Base-by-base conservation (phyloP, 2,797 vertebrate genomes). In the Denticeps clupeoides region DNA sequence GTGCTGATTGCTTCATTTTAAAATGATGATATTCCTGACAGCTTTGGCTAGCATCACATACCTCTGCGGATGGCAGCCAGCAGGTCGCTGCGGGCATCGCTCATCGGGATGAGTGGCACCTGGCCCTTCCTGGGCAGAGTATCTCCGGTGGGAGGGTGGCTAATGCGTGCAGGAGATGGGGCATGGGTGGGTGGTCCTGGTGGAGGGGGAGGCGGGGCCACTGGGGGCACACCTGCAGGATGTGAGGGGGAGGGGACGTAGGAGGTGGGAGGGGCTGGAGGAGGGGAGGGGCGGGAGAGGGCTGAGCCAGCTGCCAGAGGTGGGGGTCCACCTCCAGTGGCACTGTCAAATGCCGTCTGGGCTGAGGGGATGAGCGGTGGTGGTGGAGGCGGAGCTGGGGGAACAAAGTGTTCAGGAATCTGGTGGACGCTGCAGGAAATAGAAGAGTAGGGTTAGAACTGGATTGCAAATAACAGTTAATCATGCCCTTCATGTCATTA, bases 41-140 rank as follows among this genome's bases (percentile, higher is more conserved):
- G n/a, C n/a, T n/a, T n/a, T n/a, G n/a, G n/a, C n/a, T n/a, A n/a
- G n/a, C n/a, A n/a, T 4, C 21, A 52, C 63, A 61, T 21, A 89
- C 88, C 88, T 79, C 87, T 79, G 25, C 87, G 85, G 43, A 89
- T 89, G 45, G 88, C 87, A 0, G 87, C 84, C 32, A 90, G 78
- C 41, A 89, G 74, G 68, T 89, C 88, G 4, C 88, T 90, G 42
- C 87, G 81, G 29, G 87, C 87, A 0, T 89, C 86, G 22, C 83
- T 90, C 69, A 87, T 80, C 44, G 84, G 83, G 5, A 85, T 81
- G 51, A 82, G 53, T 0, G 85, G 80, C 18, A 85, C 51, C 37
- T 73, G 80, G 0, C 70, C 65, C 58, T 81, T 87, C 3, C 81
- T 65, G 0, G 77, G 45, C 1, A 59, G 63, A 24, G 71, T 70